Base-by-base conservation (phyloP, 2,113 vertebrate species). In the Vulpes ferrilata region DNA sequence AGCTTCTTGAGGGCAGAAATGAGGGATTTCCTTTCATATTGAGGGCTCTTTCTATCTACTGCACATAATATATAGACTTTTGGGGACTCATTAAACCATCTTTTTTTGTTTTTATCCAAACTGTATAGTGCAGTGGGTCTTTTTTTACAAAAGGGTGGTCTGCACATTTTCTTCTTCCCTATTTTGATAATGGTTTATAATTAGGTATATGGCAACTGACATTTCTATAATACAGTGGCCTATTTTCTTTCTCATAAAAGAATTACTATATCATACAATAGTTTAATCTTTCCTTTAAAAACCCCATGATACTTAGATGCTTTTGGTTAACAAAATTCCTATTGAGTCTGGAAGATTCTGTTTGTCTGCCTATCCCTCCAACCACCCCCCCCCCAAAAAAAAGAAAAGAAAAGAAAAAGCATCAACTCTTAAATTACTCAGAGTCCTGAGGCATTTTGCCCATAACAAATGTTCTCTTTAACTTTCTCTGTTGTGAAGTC, bases 221-320 rank as follows among this genome's bases (percentile, higher is more conserved):
- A 88, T 91, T 94, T 97, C 22, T 89, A 51, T 94, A 79, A 86
- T 69, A 96, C 96, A 97, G 65, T 95, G 51, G 83, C 74, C 69
- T 74, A 48, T 96, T 97, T 98, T 95, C 51, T 94, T 64, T 92
- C 88, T 90, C 64, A 91, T 95, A 92, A 94, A 96, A 53, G 97
- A 97, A 96, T 97, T 95, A 83, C 97, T 97, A 95, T 98, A 96
- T 97, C 22, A 74, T 76, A 90, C 81, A 92, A 78, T 98, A 96
- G 97, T 98, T 98, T 98, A 99, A 98, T 98, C 97, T 99, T 99
- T 99, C 80, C 90, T 98, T 93, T 98, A 97, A 94, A 95, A 98
- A 98, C 98, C 99, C 96, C 99, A 98, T 99, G 99, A 99, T 98
- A 98, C 98, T 98, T 98, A 98, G 97, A 97, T 98, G 90, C 86